phyloP scores from a whole-genome alignment of 2,888 invertebrate species.

The Panzeria rudis region DNA sequence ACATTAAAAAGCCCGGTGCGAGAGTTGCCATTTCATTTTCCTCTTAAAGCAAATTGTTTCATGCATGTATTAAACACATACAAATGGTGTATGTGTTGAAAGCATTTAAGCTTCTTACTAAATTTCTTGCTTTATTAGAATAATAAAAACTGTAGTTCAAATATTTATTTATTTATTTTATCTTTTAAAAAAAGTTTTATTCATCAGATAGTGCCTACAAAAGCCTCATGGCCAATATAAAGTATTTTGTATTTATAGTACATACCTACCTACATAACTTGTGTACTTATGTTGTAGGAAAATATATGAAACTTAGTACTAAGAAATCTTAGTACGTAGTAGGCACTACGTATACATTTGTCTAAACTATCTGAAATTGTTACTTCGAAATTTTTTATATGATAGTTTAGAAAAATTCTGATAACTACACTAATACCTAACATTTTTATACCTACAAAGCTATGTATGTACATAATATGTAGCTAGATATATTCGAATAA shows the following conservation, averaged over 20 bases:
- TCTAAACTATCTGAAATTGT: no score
- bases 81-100: neutral
- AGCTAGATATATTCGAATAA: no score
- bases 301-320: no score
- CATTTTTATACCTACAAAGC: neutral
- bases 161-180: constrained; percentile 1
- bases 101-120: neutral
- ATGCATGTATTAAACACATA: neutral
- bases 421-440: no score
- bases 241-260: neutral
- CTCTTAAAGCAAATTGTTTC: neutral
- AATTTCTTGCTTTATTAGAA: neutral
- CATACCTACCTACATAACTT: neutral
- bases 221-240: neutral
- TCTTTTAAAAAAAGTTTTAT: neutral
- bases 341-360: no score
- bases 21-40: constrained; percentile 65
- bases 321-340: no score
- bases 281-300: no score
- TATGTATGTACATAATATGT: neutral
- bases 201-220: neutral
- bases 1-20: constrained; percentile 71
- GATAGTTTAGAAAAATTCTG: no score
- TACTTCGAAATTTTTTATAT: no score
- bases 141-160: neutral